phyloP scores from a whole-genome alignment of 1,140 invertebrate genomes.

The Pachypeltis micranthus region DNA sequence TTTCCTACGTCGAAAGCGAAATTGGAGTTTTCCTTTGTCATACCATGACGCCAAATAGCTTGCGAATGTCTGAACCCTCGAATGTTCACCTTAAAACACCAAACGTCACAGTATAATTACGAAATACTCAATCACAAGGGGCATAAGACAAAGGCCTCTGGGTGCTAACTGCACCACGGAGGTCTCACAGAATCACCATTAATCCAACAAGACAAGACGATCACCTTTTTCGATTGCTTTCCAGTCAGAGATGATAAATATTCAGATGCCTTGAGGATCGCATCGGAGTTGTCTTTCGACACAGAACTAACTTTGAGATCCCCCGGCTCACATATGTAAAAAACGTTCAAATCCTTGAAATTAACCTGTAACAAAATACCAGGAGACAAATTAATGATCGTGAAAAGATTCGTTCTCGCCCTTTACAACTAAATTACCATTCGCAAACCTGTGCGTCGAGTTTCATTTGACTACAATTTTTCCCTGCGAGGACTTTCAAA shows the following conservation, averaged over 20 bases:
- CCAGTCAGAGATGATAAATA: constrained; percentile 40
- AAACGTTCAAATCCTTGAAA: constrained; percentile 56
- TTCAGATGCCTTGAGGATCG: constrained; percentile 44
- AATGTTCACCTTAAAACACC: constrained; percentile 40
- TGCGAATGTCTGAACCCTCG: constrained; percentile 48
- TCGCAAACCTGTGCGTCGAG: constrained; percentile 28
- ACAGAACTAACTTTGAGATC: constrained; percentile 58
- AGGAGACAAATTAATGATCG: too few species aligned
- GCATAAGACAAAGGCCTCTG: too few species aligned
- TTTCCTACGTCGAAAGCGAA: constrained; percentile 51
- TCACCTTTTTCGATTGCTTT: constrained; percentile 26
- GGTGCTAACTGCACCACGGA: too few species aligned
- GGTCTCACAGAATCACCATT: too few species aligned
- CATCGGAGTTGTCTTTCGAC: constrained; percentile 48
- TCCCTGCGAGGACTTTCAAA: constrained; percentile 48
- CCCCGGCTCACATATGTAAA: constrained; percentile 59
- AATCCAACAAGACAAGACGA: too few species aligned
- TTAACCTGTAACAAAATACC: too few species aligned
- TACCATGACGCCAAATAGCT: constrained; percentile 59
- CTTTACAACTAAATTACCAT: too few species aligned
- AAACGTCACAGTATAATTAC: too few species aligned
- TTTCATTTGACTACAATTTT: constrained; percentile 36
- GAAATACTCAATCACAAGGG: too few species aligned
- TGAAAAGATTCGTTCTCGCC: too few species aligned
- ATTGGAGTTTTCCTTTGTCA: constrained; percentile 51